Base-by-base conservation (phyloP, 2,888 invertebrate species). In the Hyppa rectilinea region DNA sequence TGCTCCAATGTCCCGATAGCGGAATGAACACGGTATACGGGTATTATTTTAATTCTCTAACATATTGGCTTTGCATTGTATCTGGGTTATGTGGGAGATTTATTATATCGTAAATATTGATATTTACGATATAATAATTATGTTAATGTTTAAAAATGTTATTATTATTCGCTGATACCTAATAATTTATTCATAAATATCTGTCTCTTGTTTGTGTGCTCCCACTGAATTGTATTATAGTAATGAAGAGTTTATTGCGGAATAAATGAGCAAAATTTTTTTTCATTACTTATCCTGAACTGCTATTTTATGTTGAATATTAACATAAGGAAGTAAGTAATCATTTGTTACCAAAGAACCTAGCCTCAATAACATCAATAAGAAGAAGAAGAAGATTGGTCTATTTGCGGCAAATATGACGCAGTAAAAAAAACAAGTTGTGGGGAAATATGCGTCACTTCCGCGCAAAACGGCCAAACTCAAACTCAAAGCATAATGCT, bases 1-100 rank as follows among this genome's bases (percentile, higher is more conserved):
- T 60, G 56, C 49, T 52, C 65, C 72, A 79, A 67, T 73, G 53
- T 74, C 52, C 59, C 56, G 67, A 76, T 85, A 82, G 63, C 62
- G 72, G 66, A 58, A 69, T 52, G 52, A 71, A 69, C 68, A 60
- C 75, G 64, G 75, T 70, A 52, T 70, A 78, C 36, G 61, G 43
- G 47, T 55, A 31, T 63, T 68, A 65, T 60, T 73, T 66, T 59
- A 77, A 78, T 66, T 78, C 59, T 71, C 75, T 58, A 63, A 60
- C 79, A 63, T 65, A 80, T 71, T 45, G 56, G 12, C 17, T 56
- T 60, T 38, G 56, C 2, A 29, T 50, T 34, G 9, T 63, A 45
- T 43, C 52, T 26, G 49, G 34, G 36, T 59, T 66, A 75, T 67
- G 29, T 55, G 50, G n/a, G 9, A 26, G 12, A n/a, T n/a, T n/a